Evolutionary conservation across 2,113 vertebrate species (phyloP).

Genomic region (Dendropsophus ebraccatus): DNA sequence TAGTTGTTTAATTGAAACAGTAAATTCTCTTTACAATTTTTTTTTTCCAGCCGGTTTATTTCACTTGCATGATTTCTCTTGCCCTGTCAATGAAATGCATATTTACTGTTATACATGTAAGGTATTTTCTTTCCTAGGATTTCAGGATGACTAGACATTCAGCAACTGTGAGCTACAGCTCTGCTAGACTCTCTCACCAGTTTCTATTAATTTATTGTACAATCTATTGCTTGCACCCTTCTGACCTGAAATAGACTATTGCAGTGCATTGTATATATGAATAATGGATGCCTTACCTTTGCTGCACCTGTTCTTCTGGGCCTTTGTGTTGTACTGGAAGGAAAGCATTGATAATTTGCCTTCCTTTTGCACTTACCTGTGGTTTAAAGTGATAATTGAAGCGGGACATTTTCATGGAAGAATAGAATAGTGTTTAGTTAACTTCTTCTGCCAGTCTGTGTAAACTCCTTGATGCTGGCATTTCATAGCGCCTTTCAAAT

Average conservation of each 20-base stretch:
- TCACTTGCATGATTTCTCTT: conserved; percentile 16
- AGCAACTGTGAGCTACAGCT: neutral
- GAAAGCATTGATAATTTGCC: conserved; percentile 9
- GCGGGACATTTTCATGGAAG: neutral
- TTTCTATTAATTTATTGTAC: conserved; percentile 38
- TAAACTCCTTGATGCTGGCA: neutral
- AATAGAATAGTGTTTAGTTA: conserved; percentile 15
- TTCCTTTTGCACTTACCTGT: neutral
- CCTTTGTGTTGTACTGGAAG: conserved; percentile 29
- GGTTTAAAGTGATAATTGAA: conserved; percentile 1
- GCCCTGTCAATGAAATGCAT: conserved; percentile 3
- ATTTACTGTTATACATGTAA: conserved; percentile 17
- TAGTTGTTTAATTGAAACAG: conserved; percentile 51
- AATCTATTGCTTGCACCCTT: conserved; percentile 15
- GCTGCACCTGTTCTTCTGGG: neutral
- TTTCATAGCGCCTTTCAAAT: neutral
- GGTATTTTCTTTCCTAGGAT: neutral
- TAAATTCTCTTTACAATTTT: conserved; percentile 45
- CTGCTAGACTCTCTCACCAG: conserved; percentile 14
- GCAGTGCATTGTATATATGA: conserved; percentile 36
- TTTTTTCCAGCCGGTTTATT: conserved; percentile 37
- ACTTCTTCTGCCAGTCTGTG: neutral
- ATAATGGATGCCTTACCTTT: conserved; percentile 27
- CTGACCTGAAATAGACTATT: conserved; percentile 47
- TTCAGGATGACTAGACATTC: conserved; percentile 37